phyloP scores from a whole-genome alignment of 2,888 invertebrate genomes.

The Archips xylosteana region DNA sequence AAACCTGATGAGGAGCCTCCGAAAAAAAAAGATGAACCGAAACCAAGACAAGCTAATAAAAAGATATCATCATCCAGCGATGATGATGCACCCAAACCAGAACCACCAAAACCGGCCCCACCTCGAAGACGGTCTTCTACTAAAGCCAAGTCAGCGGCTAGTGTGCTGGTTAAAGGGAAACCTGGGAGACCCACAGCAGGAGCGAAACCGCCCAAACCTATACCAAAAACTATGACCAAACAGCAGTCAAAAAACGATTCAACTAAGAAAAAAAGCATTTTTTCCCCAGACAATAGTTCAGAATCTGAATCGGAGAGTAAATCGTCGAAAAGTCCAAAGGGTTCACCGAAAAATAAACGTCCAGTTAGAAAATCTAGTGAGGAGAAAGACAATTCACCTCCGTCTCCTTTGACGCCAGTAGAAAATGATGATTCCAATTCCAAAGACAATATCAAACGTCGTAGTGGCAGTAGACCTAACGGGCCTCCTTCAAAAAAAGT shows the following conservation, averaged over 20 bases:
- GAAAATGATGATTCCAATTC: slow-evolving; percentile 70
- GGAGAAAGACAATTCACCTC: slow-evolving; percentile 64
- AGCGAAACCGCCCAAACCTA: slow-evolving; percentile 74
- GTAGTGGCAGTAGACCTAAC: slow-evolving; percentile 66
- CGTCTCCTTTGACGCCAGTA: slow-evolving; percentile 53
- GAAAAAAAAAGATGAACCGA: slow-evolving; percentile 71
- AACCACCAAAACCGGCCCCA: slow-evolving; percentile 66
- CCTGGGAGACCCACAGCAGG: slow-evolving; percentile 65
- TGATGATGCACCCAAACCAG: slow-evolving; percentile 82
- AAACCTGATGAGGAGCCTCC: slow-evolving; percentile 67
- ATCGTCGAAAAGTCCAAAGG: slow-evolving; percentile 66
- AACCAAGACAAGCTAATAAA: slow-evolving; percentile 71
- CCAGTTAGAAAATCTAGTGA: slow-evolving; percentile 73
- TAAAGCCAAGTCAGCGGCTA: slow-evolving; percentile 88
- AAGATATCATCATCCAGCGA: slow-evolving; percentile 86
- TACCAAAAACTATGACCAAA: slow-evolving; percentile 51
- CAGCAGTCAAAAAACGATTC: slow-evolving; percentile 41
- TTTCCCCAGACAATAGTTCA: slow-evolving; percentile 91
- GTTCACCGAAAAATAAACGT: slow-evolving; percentile 66
- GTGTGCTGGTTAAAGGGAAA: slow-evolving; percentile 86
- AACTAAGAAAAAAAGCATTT: slow-evolving; percentile 91
- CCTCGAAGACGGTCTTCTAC: slow-evolving; percentile 81
- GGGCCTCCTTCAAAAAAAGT: slow-evolving; percentile 77
- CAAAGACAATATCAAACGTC: slow-evolving; percentile 69
- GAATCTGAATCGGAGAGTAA: slow-evolving; percentile 77